Evolutionary conservation across 2,888 invertebrate species (phyloP), one percentile per base, ranked within the genome.

Genomic region (Opisthograptis luteolata): DNA sequence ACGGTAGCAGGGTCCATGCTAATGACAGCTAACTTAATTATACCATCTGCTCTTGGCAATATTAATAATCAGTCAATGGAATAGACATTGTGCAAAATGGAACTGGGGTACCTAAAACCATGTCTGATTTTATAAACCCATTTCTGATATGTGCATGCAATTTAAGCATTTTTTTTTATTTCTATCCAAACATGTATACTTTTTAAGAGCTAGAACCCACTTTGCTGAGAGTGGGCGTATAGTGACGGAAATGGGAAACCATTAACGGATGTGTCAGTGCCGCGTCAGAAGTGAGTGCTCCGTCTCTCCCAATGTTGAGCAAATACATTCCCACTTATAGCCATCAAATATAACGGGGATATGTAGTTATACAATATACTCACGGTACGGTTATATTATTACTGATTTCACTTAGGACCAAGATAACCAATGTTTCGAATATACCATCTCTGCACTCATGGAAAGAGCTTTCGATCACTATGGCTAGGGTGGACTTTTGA

Each of bases 211-310:
- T n/a, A n/a, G n/a, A n/a, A n/a, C n/a, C 25, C 36, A 45, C 34
- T 39, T 24, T 25, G 34, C 17, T n/a, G 35, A 12, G 20, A 73
- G 72, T 73, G 58, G 62, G 65, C 58, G 71, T 69, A 72, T 74
- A 79, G 81, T 78, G 73, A 71, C 78, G 79, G 84, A 85, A 88
- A 90, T 89, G 89, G 90, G 86, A 89, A 87, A 87, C 88, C 90
- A 91, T 91, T 91, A 91, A 83, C 89, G 88, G 87, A 89, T 88
- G 82, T 87, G 88, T 88, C 89, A 90, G 85, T 76, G 82, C 76
- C 85, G 86, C 85, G 84, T 87, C 87, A 87, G 78, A 81, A 80
- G 78, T 79, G 85, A 88, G 87, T 87, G 87, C 86, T 84, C 81
- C 81, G 83, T 82, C 81, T 85, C 87, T 82, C 81, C 87, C 87